Evolutionary conservation across 2,113 vertebrate species (phyloP), one percentile per base, ranked within the genome.

Genomic region (Lepus americanus): DNA sequence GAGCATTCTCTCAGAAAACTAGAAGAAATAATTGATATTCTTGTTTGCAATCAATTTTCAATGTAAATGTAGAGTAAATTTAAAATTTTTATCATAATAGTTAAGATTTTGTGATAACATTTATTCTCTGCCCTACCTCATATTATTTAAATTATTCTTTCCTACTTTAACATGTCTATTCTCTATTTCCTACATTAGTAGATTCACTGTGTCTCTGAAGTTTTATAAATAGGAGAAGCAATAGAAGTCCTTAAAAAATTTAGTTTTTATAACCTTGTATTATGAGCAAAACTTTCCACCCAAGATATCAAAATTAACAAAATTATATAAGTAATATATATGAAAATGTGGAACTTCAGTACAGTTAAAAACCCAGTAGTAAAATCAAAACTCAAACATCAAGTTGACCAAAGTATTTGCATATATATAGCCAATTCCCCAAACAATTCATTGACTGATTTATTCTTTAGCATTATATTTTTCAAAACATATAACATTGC

Each of bases 361-460:
- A 22, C 70, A 83, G 33, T 64, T 66, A 61, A 94, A 90, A 67
- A 67, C 27, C 25, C 59, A 49, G 14, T 66, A 55, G 36, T 31
- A 87, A 69, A 97, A 73, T 79, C 51, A 67, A 87, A 73, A 90
- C 11, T 85, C 6, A 78, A 95, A 83, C 39, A 16, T 36, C 31
- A 93, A 70, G 79, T 64, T 90, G 31, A 3, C 53, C 25, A 92
- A 86, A 89, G 27, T 77, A 78, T 74, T 76, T 55, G 7, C 31
- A 33, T 73, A 59, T 13, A 23, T 22, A 67, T 9, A 85, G 16
- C 1, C 51, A 80, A 17, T 10, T 72, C 61, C 10, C 78, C 23
- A 73, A 85, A 74, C 63, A 51, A 77, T 73, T 88, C 23, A 73
- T 77, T 93, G 27, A 53, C 1, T 76, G 64, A 59, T 72, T 66